These are phyloP conservation scores for Laupala kohalensis DNA, from an alignment of 1,140 invertebrate genomes.

Conservation along the genomic window DNA sequence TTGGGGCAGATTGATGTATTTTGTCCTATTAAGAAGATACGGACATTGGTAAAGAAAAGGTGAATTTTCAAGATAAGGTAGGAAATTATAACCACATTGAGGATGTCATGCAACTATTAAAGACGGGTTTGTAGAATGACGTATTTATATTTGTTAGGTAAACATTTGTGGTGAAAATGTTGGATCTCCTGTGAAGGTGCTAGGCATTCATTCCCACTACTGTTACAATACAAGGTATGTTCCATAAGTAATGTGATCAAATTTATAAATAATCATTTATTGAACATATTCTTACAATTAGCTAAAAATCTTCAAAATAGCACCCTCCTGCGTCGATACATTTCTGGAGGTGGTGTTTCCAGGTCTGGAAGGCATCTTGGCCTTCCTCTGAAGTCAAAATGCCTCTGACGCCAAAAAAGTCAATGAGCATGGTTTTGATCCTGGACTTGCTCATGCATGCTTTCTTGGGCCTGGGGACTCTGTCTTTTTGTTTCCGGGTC, in stretches of 20 bases:
- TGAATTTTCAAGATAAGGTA: too few relatives aligned
- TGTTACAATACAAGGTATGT: background rate
- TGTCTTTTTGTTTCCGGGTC: background rate
- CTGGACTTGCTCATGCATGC: constrained; percentile 6
- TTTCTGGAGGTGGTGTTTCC: too few relatives aligned
- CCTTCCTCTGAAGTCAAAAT: background rate
- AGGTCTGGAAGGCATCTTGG: background rate
- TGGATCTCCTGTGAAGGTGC: too few relatives aligned
- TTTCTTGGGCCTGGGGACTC: background rate
- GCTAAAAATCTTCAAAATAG: constrained; percentile 6
- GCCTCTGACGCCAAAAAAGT: background rate
- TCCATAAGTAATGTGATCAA: background rate
- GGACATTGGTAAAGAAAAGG: too few relatives aligned
- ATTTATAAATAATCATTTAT: constrained; percentile 6
- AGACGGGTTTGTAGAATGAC: too few relatives aligned
- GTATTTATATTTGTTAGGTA: too few relatives aligned
- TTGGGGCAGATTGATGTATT: too few relatives aligned
- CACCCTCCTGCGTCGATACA: constrained; percentile 1
- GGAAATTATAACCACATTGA: too few relatives aligned
- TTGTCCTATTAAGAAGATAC: too few relatives aligned
- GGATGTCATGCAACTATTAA: too few relatives aligned
- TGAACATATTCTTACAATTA: constrained; percentile 9
- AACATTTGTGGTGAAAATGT: too few relatives aligned
- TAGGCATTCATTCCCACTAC: too few relatives aligned
- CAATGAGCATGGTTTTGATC: constrained; percentile 8